These are phyloP conservation scores for Fulmarus glacialis DNA, from an alignment of 2,113 vertebrate genomes.

Conservation along the genomic window DNA sequence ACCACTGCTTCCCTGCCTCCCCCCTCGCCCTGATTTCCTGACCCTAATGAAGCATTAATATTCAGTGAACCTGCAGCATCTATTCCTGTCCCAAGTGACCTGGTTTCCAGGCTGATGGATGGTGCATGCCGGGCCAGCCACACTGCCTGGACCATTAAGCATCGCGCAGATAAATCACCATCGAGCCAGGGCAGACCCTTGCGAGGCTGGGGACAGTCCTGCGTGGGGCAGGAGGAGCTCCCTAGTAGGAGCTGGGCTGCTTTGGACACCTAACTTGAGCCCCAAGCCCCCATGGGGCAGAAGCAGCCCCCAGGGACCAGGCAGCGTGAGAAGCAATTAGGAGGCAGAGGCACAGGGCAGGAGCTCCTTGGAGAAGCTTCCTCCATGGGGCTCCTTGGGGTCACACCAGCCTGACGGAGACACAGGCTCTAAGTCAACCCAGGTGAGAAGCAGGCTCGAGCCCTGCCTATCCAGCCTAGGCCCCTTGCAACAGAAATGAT, in stretches of 20 bases:
- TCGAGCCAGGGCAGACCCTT: not conserved
- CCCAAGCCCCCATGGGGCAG: not conserved
- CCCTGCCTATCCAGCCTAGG: not conserved
- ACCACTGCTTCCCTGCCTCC: not conserved
- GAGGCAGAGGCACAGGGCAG: not conserved
- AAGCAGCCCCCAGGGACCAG: not conserved
- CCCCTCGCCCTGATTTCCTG: constrained; percentile 25
- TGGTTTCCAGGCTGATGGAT: constrained; percentile 67
- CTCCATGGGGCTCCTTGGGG: not conserved
- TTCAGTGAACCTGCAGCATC: constrained; percentile 65
- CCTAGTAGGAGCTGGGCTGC: not conserved
- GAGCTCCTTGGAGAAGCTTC: not conserved
- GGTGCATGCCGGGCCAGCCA: not conserved
- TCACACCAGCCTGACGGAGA: not conserved
- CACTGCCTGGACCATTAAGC: not conserved
- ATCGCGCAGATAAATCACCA: not conserved
- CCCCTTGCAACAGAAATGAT: not conserved
- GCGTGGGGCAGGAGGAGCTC: accelerated
- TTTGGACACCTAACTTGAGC: not conserved
- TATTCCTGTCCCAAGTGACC: constrained; percentile 68
- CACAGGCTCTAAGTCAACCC: not conserved
- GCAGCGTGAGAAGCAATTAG: not conserved
- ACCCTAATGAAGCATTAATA: constrained; percentile 66
- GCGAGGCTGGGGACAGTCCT: not conserved
- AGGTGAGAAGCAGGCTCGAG: not conserved